These are phyloP conservation scores for Ganaspis sp. DNA, from an alignment of 1,140 invertebrate genomes.

Conservation along the genomic window DNA sequence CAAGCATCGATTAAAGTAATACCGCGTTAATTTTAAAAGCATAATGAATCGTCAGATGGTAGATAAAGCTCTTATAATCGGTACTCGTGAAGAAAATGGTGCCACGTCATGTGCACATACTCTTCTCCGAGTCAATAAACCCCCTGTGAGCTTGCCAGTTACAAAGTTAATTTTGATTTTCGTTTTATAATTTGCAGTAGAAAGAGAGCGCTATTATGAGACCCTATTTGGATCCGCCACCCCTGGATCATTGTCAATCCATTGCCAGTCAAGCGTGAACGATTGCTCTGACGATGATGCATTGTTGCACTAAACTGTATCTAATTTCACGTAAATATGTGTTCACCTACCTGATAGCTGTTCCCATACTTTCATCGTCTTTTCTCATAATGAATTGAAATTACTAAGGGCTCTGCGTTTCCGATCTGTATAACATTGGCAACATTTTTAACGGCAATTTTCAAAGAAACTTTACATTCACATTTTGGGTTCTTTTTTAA, in stretches of 20 bases:
- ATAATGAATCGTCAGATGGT: constrained; percentile 6
- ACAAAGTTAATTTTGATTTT: constrained; percentile 7
- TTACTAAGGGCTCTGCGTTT: background rate
- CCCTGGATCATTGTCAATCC: constrained; percentile 9
- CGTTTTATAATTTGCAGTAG: constrained; percentile 13
- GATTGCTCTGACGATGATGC: constrained; percentile 18
- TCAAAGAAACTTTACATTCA: too few relatives aligned
- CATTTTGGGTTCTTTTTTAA: too few relatives aligned
- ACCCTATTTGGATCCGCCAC: constrained; percentile 21
- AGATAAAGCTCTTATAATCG: constrained; percentile 2
- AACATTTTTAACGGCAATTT: too few relatives aligned
- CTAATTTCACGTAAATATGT: constrained; percentile 22
- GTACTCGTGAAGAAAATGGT: background rate
- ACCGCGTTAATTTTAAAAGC: background rate
- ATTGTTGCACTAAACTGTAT: constrained; percentile 15
- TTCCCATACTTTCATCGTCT: constrained; percentile 8
- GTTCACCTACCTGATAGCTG: constrained; percentile 11
- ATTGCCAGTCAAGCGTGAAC: background rate
- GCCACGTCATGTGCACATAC: background rate
- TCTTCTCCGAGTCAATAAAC: constrained; percentile 10
- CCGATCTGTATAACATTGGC: too few relatives aligned
- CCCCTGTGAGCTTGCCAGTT: background rate
- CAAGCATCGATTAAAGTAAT: constrained; percentile 7
- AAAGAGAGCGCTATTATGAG: background rate
- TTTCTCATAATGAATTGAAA: background rate